These are phyloP conservation scores for Pecten maximus DNA, from an alignment of 2,888 invertebrate genomes.

Conservation along the genomic window DNA sequence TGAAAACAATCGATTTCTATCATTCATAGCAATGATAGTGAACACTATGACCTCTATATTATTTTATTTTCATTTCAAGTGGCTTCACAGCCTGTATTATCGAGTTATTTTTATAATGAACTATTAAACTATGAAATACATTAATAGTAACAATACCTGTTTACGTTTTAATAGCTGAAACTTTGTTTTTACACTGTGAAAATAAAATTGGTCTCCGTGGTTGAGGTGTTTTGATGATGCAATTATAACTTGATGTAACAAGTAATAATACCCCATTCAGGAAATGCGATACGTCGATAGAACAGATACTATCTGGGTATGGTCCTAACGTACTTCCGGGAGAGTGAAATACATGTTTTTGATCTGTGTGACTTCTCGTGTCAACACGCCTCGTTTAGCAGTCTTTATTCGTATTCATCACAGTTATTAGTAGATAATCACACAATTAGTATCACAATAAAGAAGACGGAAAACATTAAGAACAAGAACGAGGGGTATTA, in stretches of 20 bases:
- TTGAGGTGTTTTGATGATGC: not conserved
- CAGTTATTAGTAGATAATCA: not conserved
- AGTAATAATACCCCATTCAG: not conserved
- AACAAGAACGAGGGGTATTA: not conserved
- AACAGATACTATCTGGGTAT: not conserved
- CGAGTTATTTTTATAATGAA: no score
- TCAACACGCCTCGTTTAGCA: not conserved
- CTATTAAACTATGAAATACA: no score
- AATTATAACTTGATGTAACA: not conserved
- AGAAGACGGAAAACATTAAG: not conserved
- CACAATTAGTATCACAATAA: not conserved
- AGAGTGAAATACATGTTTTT: not conserved
- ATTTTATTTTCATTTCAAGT: no score
- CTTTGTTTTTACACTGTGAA: not conserved
- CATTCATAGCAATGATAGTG: no score
- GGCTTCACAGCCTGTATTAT: no score
- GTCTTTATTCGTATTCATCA: not conserved
- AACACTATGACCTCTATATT: no score
- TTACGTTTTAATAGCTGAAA: no score
- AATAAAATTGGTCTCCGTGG: not conserved
- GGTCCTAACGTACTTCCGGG: not conserved
- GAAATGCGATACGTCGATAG: not conserved
- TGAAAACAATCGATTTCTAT: no score
- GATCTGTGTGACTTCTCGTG: not conserved
- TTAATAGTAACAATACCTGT: no score